Percentiles rank a stretch among this genome's conserved stretches.
phyloP scores from a whole-genome alignment of 2,888 invertebrate species.

The Cephus sareptanus region DNA sequence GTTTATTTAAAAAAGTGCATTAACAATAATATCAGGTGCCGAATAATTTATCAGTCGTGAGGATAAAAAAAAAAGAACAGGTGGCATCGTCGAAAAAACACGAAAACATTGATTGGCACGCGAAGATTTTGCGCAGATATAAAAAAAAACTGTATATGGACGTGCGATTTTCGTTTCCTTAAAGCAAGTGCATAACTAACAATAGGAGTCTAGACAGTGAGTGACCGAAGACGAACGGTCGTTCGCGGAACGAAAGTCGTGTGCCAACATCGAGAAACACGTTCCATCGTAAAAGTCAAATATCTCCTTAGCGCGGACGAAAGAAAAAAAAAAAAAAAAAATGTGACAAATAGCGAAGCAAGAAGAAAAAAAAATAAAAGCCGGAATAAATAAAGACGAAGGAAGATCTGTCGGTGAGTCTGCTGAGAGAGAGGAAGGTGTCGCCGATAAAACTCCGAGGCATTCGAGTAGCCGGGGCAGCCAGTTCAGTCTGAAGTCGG shows the following conservation, averaged over 20 bases:
- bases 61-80: background rate
- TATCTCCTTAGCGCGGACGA: background rate
- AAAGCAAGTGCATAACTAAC: background rate
- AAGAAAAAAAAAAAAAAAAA: background rate
- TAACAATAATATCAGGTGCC: too few relatives aligned
- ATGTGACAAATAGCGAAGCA: background rate
- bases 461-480: background rate
- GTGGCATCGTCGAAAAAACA: background rate
- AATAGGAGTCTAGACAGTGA: background rate
- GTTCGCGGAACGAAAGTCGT: background rate
- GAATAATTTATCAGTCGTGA: too few relatives aligned
- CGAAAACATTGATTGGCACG: background rate
- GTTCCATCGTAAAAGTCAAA: background rate
- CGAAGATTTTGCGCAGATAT: background rate
- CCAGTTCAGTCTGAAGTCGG: background rate
- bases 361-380: background rate
- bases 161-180: background rate
- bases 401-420: too few relatives aligned
- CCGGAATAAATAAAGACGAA: background rate
- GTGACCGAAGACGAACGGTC: background rate
- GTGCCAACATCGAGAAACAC: background rate
- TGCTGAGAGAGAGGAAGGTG: too few relatives aligned
- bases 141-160: background rate
- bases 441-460: background rate
- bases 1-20: too few relatives aligned